These are phyloP conservation scores for Trachelus tabidus DNA, from an alignment of 2,888 invertebrate genomes.

Conservation along the genomic window DNA sequence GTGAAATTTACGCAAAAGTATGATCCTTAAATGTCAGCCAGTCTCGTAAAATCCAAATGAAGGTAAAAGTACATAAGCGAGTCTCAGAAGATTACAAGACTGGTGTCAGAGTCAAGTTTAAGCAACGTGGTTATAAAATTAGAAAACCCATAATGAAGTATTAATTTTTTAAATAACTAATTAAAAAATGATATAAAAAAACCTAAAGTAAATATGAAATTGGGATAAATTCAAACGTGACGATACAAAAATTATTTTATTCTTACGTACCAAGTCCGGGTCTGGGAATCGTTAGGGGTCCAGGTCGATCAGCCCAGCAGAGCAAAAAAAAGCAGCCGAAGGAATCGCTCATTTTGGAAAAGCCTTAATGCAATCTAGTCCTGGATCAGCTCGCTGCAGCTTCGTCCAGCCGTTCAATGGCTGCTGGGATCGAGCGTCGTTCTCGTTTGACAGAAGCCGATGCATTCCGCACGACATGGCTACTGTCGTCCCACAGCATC, in stretches of 20 bases:
- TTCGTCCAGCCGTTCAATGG: conserved; percentile 33
- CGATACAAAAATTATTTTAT: not conserved
- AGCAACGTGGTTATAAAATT: not conserved
- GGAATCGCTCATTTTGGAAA: conserved; percentile 59
- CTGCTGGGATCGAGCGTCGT: conserved; percentile 27
- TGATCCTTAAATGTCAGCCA: conserved; percentile 39
- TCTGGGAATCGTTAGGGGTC: conserved; percentile 51
- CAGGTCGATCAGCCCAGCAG: not conserved
- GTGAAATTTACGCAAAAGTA: conserved; percentile 43
- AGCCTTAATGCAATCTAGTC: conserved; percentile 59
- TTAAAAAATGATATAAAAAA: not conserved
- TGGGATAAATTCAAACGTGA: no score
- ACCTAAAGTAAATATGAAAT: no score
- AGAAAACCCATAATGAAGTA: accelerated
- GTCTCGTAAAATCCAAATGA: conserved; percentile 35
- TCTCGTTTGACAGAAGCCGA: conserved; percentile 61
- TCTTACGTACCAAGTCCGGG: conserved; percentile 26
- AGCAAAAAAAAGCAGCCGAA: conserved; percentile 8
- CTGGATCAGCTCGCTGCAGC: conserved; percentile 46
- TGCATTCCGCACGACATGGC: conserved; percentile 61
- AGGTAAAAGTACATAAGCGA: not conserved
- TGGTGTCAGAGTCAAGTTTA: not conserved
- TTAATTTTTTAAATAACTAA: not conserved
- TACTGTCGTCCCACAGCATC: conserved; percentile 53
- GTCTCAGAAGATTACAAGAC: not conserved